Conservation (phyloP, 2,113 vertebrate genomes). For the Glareola pratincola region DNA sequence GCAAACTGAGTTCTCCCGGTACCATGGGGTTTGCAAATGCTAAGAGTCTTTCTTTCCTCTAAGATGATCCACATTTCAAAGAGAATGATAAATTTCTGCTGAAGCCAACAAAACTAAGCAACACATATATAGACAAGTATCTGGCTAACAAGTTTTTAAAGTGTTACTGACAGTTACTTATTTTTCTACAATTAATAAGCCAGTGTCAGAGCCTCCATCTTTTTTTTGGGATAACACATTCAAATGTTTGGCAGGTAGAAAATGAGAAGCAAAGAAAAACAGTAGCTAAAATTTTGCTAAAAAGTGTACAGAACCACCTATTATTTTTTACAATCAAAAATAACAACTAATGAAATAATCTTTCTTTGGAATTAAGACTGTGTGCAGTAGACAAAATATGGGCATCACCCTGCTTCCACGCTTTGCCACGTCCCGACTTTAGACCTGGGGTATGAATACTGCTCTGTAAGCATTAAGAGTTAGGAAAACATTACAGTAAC, state of each 20-base stretch:
- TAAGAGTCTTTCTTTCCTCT: constrained; percentile 6
- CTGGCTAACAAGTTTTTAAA: constrained; percentile 14
- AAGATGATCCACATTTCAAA: constrained; percentile 71
- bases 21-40: constrained; percentile 57
- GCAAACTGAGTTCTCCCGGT: constrained; percentile 69
- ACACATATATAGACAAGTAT: background rate
- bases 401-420: background rate
- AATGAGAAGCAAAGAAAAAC: background rate
- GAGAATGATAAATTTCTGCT: constrained; percentile 63
- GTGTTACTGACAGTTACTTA: background rate
- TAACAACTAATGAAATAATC: background rate
- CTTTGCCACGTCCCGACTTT: background rate
- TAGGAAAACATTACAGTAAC: background rate
- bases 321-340: background rate
- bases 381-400: background rate
- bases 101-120: constrained; percentile 53
- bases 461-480: background rate
- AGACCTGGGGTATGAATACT: background rate
- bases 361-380: background rate
- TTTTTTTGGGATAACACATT: background rate
- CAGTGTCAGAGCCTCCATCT: background rate
- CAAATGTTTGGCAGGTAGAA: background rate
- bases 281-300: background rate
- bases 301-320: background rate
- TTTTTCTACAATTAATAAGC: background rate